Percentiles rank a stretch among this genome's conserved stretches.
These are phyloP conservation scores for Orthosia gothica DNA, from an alignment of 2,888 invertebrate species.

Conservation along the genomic window DNA sequence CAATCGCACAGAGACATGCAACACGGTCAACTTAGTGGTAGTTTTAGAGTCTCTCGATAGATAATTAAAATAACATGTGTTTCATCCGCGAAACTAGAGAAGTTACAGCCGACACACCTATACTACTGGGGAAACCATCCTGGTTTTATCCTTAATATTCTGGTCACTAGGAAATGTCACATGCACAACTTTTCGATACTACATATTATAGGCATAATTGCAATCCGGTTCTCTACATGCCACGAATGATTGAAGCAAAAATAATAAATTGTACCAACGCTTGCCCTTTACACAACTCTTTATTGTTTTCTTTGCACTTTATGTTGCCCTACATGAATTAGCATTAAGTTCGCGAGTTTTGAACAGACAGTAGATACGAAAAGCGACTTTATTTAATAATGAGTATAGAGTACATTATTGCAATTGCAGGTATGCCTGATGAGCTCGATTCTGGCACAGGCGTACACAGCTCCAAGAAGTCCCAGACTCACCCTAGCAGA, in stretches of 20 bases:
- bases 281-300: background rate
- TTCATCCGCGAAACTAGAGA: no score
- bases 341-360: background rate
- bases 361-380: background rate
- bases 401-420: conserved; percentile 3
- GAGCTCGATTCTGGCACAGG: conserved; percentile 52
- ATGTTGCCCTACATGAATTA: background rate
- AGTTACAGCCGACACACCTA: no score
- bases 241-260: conserved; percentile 2
- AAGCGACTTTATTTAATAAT: background rate
- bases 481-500: conserved; percentile 82
- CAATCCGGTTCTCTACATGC: conserved; percentile 22
- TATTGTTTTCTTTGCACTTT: conserved; percentile 21
- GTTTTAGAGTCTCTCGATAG: no score
- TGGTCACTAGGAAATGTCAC: background rate
- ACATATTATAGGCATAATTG: background rate
- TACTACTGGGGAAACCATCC: no score
- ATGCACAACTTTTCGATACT: background rate
- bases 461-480: conserved; percentile 74
- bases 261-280: background rate
- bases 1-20: no score
- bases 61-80: no score
- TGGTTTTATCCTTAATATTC: background rate
- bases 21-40: no score
- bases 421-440: conserved; percentile 72